phyloP scores from a whole-genome alignment of 2,888 invertebrate species.

The Blomia tropicalis region DNA sequence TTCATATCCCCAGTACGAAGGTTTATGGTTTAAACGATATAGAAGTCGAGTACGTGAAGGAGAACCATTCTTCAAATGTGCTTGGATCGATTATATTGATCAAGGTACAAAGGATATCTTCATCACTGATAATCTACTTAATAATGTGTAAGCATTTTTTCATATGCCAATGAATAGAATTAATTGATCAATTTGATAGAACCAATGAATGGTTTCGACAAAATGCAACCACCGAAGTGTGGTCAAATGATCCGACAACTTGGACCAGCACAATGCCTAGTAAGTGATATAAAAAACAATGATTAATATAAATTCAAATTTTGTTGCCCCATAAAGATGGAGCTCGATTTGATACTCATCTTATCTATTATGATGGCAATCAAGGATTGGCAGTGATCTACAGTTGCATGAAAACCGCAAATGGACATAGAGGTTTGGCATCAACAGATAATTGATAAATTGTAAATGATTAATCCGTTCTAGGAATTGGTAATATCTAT shows the following conservation, averaged over 20 bases:
- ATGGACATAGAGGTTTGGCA: conserved; percentile 17
- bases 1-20: conserved; percentile 15
- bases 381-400: conserved; percentile 18
- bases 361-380: conserved; percentile 19
- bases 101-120: neutral
- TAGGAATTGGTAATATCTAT: conserved; percentile 22
- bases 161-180: neutral
- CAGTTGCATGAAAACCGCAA: conserved; percentile 17
- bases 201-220: conserved; percentile 22
- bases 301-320: neutral
- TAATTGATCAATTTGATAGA: neutral
- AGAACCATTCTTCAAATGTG: conserved; percentile 21
- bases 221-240: conserved; percentile 17
- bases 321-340: no score
- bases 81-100: conserved; percentile 18
- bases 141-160: conserved; percentile 12
- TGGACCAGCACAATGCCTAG: conserved; percentile 20
- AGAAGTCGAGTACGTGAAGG: conserved; percentile 17
- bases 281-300: conserved; percentile 15
- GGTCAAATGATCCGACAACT: conserved; percentile 6
- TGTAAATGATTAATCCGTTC: neutral
- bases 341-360: conserved; percentile 19
- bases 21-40: conserved; percentile 21
- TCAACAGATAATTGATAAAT: no score
- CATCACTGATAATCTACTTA: conserved; percentile 21